Evolutionary conservation across 37 sponge, comb jelly and placozoan species (phyloP), one percentile per base, ranked within the genome.

Genomic region (Cliona cf. orientalis): DNA sequence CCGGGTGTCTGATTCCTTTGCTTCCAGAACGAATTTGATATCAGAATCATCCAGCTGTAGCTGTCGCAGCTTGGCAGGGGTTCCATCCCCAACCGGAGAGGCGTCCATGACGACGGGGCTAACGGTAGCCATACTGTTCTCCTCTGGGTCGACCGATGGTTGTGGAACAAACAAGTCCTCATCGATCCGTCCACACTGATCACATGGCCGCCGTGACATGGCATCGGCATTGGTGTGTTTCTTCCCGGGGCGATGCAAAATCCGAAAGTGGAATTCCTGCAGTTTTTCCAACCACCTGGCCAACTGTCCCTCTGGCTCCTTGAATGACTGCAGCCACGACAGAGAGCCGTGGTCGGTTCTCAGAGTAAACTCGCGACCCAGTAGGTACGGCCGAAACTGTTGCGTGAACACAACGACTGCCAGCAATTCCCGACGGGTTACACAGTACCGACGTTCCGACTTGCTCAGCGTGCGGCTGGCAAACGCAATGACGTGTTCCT

Each of bases 261-360:
- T 86, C 7, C 2, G 26, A 38, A 71, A 86, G 46, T 78, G 21
- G 38, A 42, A 79, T 26, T 71, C 66, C n/a, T 38, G 36, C 6
- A 79, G 44, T 17, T 70, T 39, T 36, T 76, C 78, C 58, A 77
- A 34, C 86, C 85, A 84, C 9, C 77, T 64, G 9, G 76, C 80
- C 29, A 87, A n/a, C 25, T 71, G 64, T 17, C 74, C 76, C 25
- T 58, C 63, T 23, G 76, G 87, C 23, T 87, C 76, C 68, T 74
- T 80, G 66, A 87, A 87, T 23, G 58, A 65, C 14, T 22, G 25
- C 25, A 86, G 60, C 80, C 70, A 80, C 2, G 35, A 35, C 23
- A 80, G 40, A 32, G 42, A 69, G 35, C 80, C 69, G 53, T 80
- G 80, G 58, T 80, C 70, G n/a, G 80, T 69, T 55, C 70, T 7